Base-by-base conservation (phyloP, 2,888 invertebrate species). In the Brachyptera risi region DNA sequence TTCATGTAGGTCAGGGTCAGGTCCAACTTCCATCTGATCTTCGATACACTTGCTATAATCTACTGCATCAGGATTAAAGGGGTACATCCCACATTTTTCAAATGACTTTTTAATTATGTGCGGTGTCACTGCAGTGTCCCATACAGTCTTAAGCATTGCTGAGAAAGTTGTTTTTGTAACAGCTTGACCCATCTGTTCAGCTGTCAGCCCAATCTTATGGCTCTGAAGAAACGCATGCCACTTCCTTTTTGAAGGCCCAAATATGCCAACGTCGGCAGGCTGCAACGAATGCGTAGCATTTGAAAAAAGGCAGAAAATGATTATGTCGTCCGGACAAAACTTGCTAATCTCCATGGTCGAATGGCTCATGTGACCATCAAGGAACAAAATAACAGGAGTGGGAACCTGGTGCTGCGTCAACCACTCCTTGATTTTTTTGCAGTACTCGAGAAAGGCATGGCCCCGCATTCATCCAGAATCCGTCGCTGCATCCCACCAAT, bases 341-440 rank as follows among this genome's bases (percentile, higher is more conserved):
- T 68, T 42, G 59, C 66, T 66, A 1, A 69, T 42, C 42, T 67
- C 63, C 19, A 68, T 15, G 19, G 66, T 67, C 44, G 69, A 56
- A 56, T 71, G 71, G 1, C 69, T 70, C 42, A 64, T 65, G 56
- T 69, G 70, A 7, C 72, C 71, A 62, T 73, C 73, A 23, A 75
- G 69, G 63, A 74, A 74, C 3, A 75, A 61, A 58, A 75, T 68
- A 1, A 75, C 63, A 3, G 72, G 73, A 58, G 57, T 66, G 17
- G 58, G 27, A 42, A 65, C 66, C 23, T 63, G 56, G 23, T 68
- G 47, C 11, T 65, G 56, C 38, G 15, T 11, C 11, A 65, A 9
- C 68, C 68, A 68, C 15, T 58, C 21, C 40, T 68, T 59, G 35
- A 68, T 54, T 15, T 60, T 65, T 61, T 68, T 69, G n/a, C 49